A percentile compares a stretch with the other conserved stretches of the same genome.
Conservation (phyloP, 2,797 vertebrate genomes). For the Dendrocincla fuliginosa region DNA sequence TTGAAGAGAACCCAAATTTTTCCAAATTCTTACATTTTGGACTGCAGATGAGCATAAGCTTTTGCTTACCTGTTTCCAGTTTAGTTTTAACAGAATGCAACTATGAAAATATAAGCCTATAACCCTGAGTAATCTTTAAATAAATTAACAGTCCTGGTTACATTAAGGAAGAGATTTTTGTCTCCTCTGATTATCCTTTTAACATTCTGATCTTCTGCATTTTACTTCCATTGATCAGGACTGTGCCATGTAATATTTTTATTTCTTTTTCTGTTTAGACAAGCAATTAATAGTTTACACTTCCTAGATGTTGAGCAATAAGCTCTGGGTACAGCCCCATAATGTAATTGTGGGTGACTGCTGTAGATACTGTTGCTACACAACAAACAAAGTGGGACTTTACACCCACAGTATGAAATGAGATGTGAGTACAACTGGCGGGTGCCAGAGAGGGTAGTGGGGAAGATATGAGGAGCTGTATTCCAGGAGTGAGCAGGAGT, state of each 20-base stretch:
- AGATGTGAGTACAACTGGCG: neutral
- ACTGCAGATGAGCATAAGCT: neutral
- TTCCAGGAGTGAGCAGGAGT: neutral
- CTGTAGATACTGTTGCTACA: conserved; percentile 4
- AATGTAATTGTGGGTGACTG: neutral
- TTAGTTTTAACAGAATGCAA: neutral
- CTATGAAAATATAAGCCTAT: neutral
- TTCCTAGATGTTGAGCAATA: neutral
- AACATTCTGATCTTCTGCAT: neutral
- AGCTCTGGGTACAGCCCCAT: neutral
- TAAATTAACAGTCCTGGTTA: neutral
- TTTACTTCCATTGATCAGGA: neutral
- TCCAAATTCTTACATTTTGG: neutral
- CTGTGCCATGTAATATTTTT: neutral
- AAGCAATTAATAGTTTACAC: neutral
- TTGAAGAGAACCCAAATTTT: neutral
- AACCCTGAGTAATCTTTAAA: neutral
- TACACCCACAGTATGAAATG: neutral
- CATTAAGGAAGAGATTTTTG: neutral
- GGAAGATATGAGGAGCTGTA: neutral
- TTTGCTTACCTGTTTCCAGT: neutral
- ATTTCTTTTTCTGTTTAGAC: neutral
- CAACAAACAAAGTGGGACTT: conserved; percentile 39
- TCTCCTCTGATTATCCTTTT: neutral
- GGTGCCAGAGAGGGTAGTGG: neutral